These are phyloP conservation scores for Gymnodraco acuticeps DNA, from an alignment of 2,797 vertebrate genomes.

Conservation along the genomic window DNA sequence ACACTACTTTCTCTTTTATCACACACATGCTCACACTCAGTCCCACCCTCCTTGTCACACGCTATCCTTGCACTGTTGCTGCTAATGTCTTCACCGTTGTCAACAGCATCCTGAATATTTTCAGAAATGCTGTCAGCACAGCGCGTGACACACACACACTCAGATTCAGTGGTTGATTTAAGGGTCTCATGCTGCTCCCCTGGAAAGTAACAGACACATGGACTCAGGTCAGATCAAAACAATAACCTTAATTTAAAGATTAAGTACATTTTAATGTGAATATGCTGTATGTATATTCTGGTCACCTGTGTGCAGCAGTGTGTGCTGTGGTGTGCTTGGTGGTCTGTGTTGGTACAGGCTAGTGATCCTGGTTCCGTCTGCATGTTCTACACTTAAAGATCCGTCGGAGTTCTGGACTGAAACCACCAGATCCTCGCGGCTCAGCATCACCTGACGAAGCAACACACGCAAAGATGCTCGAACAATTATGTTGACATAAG, in stretches of 20 bases:
- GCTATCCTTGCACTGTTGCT: neutral
- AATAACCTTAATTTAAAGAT: neutral
- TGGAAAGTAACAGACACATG: constrained; percentile 38
- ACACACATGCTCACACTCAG: neutral
- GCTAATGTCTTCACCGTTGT: neutral
- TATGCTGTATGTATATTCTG: neutral
- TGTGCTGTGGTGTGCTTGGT: constrained; percentile 22
- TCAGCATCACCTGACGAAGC: constrained; percentile 87
- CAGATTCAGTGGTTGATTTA: constrained; percentile 30
- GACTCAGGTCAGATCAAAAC: neutral
- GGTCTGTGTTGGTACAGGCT: constrained; percentile 83
- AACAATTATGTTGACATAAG: neutral
- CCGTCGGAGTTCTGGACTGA: constrained; percentile 85
- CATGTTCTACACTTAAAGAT: constrained; percentile 87
- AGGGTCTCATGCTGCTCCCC: constrained; percentile 30
- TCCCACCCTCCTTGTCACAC: neutral
- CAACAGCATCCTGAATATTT: neutral
- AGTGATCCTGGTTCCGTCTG: constrained; percentile 94
- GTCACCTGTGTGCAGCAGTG: constrained; percentile 76
- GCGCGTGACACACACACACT: constrained; percentile 29
- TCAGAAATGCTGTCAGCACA: constrained; percentile 23
- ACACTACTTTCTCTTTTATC: constrained; percentile 56
- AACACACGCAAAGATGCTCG: neutral
- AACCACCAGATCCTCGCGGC: constrained; percentile 90
- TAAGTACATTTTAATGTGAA: neutral